Percentiles rank a stretch among this genome's conserved stretches.
phyloP scores from a whole-genome alignment of 2,797 vertebrate genomes.

The Streptopelia turtur region DNA sequence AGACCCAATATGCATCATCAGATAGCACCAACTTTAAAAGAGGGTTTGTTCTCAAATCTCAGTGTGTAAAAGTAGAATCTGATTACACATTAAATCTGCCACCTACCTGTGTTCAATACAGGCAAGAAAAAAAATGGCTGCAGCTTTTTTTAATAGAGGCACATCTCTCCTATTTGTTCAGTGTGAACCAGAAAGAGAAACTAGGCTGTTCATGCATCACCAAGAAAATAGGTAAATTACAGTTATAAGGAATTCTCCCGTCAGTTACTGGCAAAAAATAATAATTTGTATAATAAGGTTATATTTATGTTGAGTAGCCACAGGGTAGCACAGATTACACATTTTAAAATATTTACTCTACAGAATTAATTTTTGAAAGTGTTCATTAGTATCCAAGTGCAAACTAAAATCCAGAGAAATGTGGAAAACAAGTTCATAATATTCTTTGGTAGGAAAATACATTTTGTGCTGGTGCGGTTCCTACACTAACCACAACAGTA shows the following conservation, averaged over 20 bases:
- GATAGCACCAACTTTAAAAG: neutral
- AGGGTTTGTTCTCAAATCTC: neutral
- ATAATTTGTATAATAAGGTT: neutral
- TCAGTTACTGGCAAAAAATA: neutral
- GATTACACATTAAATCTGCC: neutral
- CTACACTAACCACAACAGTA: neutral
- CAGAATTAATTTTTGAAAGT: neutral
- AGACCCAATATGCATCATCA: neutral
- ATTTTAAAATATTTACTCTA: neutral
- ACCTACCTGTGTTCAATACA: neutral
- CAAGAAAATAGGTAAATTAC: neutral
- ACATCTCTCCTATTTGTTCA: neutral
- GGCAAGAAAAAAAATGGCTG: neutral
- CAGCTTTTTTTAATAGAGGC: constrained; percentile 14
- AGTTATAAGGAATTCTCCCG: neutral
- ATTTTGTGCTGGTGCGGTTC: neutral
- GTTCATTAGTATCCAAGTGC: neutral
- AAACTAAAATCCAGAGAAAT: neutral
- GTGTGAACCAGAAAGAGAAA: neutral
- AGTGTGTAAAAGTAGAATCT: neutral
- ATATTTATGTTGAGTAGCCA: neutral
- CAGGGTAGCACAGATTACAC: neutral
- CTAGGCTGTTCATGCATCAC: neutral
- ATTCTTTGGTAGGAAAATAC: neutral
- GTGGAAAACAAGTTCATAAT: neutral